Evolutionary conservation across 2,797 vertebrate species (phyloP).

Genomic region (Myotis vivesi): DNA sequence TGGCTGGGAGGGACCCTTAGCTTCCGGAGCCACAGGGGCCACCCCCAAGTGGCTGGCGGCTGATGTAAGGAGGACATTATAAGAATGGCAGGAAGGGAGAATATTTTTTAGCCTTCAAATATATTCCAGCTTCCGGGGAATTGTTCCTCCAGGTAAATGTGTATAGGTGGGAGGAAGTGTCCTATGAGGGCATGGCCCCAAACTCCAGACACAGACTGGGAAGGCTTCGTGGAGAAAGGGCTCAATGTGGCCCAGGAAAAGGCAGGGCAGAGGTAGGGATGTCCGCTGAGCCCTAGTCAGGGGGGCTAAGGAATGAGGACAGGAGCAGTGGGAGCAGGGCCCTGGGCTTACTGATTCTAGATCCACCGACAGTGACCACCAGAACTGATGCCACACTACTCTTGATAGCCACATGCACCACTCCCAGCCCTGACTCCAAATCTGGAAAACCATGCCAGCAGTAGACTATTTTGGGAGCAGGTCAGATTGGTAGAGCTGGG

Average conservation of each 20-base stretch:
- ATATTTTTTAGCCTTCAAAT: not conserved
- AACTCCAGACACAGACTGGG: not conserved
- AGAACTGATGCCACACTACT: not conserved
- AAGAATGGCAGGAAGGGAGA: not conserved
- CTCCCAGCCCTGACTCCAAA: not conserved
- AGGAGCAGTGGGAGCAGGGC: not conserved
- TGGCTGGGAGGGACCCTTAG: not conserved
- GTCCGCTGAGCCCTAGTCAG: not conserved
- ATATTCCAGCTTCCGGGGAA: not conserved
- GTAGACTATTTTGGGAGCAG: fast-evolving
- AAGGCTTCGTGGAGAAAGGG: not conserved
- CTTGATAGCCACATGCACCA: not conserved
- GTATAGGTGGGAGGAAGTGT: not conserved
- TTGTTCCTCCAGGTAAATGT: constrained; percentile 4
- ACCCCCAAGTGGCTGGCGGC: not conserved
- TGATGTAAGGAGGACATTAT: not conserved
- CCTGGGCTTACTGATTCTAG: not conserved
- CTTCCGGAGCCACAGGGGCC: not conserved
- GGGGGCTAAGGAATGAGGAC: not conserved
- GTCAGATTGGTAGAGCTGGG: not conserved
- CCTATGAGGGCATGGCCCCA: not conserved
- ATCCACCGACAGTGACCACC: fast-evolving
- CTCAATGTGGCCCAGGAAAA: not conserved
- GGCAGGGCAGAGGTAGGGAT: not conserved
- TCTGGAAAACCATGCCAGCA: not conserved